Conservation (phyloP, 2,888 invertebrate genomes). For the Gari tellinella region DNA sequence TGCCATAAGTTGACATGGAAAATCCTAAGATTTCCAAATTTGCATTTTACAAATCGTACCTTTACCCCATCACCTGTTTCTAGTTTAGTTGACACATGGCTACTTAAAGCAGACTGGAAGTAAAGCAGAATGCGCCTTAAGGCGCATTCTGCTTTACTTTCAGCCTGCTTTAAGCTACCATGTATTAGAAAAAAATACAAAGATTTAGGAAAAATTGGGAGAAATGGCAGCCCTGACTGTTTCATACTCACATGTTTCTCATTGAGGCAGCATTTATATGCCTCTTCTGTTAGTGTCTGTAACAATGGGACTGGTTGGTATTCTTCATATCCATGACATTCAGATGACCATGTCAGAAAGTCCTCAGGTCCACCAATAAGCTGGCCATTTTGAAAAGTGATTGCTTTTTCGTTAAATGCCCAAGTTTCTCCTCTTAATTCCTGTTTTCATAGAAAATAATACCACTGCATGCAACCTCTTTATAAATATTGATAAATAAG, state of each 20-base stretch:
- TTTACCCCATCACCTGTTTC: too few species aligned
- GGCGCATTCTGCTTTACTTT: too few species aligned
- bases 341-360: slow-evolving; percentile 82
- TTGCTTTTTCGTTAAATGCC: slow-evolving; percentile 81
- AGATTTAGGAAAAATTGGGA: background rate
- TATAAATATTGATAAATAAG: too few species aligned
- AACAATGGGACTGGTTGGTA: slow-evolving; percentile 81
- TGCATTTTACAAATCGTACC: too few species aligned
- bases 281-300: slow-evolving; percentile 81
- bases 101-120: too few species aligned
- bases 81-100: too few species aligned
- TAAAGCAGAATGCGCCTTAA: too few species aligned
- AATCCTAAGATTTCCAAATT: too few species aligned
- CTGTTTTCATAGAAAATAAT: slow-evolving; percentile 60
- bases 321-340: slow-evolving; percentile 80
- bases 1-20: too few species aligned
- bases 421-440: slow-evolving; percentile 83
- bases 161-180: too few species aligned
- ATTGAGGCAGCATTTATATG: slow-evolving; percentile 79
- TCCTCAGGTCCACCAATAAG: slow-evolving; percentile 81
- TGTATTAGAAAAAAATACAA: too few species aligned
- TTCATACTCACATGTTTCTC: slow-evolving; percentile 69
- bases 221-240: background rate
- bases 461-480: too few species aligned
- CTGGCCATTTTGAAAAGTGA: slow-evolving; percentile 80